Conservation (phyloP, 2,888 invertebrate species). For the Lasioglossum leucozonium region DNA sequence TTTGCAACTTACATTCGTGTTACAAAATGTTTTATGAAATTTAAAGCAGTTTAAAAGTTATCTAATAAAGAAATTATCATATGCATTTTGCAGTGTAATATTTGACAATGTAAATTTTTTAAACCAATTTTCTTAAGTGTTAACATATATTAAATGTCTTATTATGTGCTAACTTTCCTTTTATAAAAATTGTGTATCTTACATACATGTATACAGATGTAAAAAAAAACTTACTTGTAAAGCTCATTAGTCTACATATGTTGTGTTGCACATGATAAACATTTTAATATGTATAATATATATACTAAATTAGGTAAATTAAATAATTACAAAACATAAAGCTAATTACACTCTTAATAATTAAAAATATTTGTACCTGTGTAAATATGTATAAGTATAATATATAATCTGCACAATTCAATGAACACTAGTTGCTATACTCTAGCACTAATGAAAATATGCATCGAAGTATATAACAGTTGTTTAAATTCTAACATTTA, state of each 20-base stretch:
- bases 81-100: conserved; percentile 13
- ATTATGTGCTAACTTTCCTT: conserved; percentile 34
- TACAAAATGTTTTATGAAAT: conserved; percentile 11
- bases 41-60: conserved; percentile 12
- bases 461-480: conserved; percentile 8
- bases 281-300: conserved; percentile 41
- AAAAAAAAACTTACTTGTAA: conserved; percentile 52
- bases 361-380: conserved; percentile 48
- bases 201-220: conserved; percentile 32
- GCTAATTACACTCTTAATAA: conserved; percentile 37
- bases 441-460: conserved; percentile 25
- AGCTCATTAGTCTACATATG: conserved; percentile 33
- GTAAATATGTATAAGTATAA: conserved; percentile 33
- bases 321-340: conserved; percentile 40
- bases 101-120: conserved; percentile 23
- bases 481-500: conserved; percentile 25
- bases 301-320: conserved; percentile 38
- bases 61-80: neutral
- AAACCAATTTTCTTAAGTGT: conserved; percentile 19
- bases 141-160: conserved; percentile 34
- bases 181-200: conserved; percentile 42
- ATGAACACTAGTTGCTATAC: conserved; percentile 19
- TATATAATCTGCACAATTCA: conserved; percentile 21
- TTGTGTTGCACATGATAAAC: conserved; percentile 43
- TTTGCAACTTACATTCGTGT: conserved; percentile 18